A percentile compares a stretch with the other conserved stretches of the same genome.
phyloP scores from a whole-genome alignment of 2,888 invertebrate genomes.

The Cheilosia vernalis region DNA sequence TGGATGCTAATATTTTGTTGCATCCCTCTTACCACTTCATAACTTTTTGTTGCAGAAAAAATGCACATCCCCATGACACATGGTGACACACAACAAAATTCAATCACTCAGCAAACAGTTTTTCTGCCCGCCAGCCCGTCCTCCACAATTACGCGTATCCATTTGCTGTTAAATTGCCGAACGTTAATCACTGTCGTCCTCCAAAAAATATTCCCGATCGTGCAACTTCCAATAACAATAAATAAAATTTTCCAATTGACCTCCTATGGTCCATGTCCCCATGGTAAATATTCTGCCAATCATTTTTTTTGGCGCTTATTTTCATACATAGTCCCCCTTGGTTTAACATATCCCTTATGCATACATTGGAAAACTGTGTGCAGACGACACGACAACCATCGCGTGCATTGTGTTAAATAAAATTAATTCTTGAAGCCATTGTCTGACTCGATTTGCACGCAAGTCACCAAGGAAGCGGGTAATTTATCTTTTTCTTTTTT shows the following conservation, averaged over 20 bases:
- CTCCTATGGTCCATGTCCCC: not conserved
- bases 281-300: conserved; percentile 40
- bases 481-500: conserved; percentile 8
- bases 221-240: conserved; percentile 45
- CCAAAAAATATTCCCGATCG: conserved; percentile 38
- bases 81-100: not conserved
- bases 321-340: not conserved
- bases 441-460: not conserved
- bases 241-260: conserved; percentile 47
- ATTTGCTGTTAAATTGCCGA: conserved; percentile 30
- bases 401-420: conserved; percentile 35
- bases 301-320: not conserved
- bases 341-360: conserved; percentile 15
- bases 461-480: conserved; percentile 12
- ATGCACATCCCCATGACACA: not conserved
- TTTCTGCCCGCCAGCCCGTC: not conserved
- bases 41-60: not conserved
- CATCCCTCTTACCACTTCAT: not conserved
- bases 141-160: conserved; percentile 9
- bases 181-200: conserved; percentile 53
- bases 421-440: conserved; percentile 27
- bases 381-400: not conserved
- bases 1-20: no score
- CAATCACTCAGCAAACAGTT: not conserved
- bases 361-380: not conserved